Percentiles rank a stretch among this genome's conserved stretches.
Conservation (phyloP, 2,888 invertebrate species). For the Cyrtodaria siliqua region DNA sequence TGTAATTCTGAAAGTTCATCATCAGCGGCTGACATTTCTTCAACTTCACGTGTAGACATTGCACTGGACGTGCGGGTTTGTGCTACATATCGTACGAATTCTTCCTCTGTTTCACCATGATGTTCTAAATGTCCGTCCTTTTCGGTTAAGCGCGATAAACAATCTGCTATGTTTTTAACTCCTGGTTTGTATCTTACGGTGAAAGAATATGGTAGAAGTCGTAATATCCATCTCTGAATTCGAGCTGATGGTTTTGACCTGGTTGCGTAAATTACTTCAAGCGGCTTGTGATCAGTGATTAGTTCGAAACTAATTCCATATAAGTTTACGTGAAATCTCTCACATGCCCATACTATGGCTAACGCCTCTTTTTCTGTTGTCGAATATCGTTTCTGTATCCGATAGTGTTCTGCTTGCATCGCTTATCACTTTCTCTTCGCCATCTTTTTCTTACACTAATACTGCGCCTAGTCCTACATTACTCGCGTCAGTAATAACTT, state of each 20-base stretch:
- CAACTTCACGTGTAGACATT: too few relatives aligned
- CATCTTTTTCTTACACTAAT: too few relatives aligned
- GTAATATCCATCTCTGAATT: conserved; percentile 67
- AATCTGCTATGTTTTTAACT: conserved; percentile 40
- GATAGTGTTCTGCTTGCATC: conserved; percentile 48
- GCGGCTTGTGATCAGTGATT: conserved; percentile 14
- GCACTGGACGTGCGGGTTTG: too few relatives aligned
- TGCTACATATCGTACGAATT: too few relatives aligned
- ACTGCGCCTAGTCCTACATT: conserved; percentile 43
- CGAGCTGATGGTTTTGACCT: conserved; percentile 68
- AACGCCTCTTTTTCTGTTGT: conserved; percentile 49
- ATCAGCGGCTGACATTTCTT: too few relatives aligned
- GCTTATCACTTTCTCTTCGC: conserved; percentile 35
- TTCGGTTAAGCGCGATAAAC: conserved; percentile 42
- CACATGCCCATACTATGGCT: conserved; percentile 66
- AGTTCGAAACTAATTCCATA: conserved; percentile 18
- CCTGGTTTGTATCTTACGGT: conserved; percentile 37
- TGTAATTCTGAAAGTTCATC: too few relatives aligned
- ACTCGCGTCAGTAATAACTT: conserved; percentile 45
- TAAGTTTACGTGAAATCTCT: conserved; percentile 57
- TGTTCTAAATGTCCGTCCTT: conserved; percentile 35
- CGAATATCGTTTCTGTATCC: conserved; percentile 48
- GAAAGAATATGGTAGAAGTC: conserved; percentile 59
- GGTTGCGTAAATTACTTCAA: conserved; percentile 65
- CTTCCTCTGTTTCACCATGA: too few relatives aligned